Conservation (phyloP, 2,797 vertebrate genomes). For the Chelidonichthys spinosus region DNA sequence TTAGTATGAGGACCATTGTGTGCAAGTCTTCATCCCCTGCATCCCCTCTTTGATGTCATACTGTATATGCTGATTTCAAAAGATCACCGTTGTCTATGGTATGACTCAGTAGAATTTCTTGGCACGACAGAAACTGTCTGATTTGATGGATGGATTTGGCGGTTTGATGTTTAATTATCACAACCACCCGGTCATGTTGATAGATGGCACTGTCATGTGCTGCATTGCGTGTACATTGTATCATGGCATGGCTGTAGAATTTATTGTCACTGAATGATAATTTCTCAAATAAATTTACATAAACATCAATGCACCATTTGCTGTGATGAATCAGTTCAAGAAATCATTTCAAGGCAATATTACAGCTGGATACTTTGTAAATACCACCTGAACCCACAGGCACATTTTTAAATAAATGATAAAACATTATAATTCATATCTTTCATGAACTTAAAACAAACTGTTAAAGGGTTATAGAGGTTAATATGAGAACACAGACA, state of each 20-base stretch:
- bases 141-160: conserved; percentile 53
- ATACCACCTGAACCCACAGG: conserved; percentile 14
- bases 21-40: conserved; percentile 10
- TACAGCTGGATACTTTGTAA: conserved; percentile 13
- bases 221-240: conserved; percentile 23
- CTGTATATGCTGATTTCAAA: conserved; percentile 30
- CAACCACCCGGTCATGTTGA: conserved; percentile 8
- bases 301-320: conserved; percentile 4
- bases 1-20: conserved; percentile 35
- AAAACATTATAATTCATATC: background rate
- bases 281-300: conserved; percentile 24
- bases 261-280: conserved; percentile 28
- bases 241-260: conserved; percentile 7
- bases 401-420: conserved; percentile 2
- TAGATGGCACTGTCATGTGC: conserved; percentile 27
- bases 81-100: conserved; percentile 3
- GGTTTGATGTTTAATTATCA: conserved; percentile 37
- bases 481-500: no score
- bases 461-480: no score
- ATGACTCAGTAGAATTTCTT: conserved; percentile 18
- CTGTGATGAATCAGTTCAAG: conserved; percentile 42
- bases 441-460: no score
- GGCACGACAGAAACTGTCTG: conserved; percentile 29
- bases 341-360: conserved; percentile 27
- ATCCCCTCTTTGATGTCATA: conserved; percentile 33